Percentiles rank a stretch among this genome's conserved stretches.
These are phyloP conservation scores for Kryphioiulus occultus DNA, from an alignment of 2,888 invertebrate species.

Conservation along the genomic window DNA sequence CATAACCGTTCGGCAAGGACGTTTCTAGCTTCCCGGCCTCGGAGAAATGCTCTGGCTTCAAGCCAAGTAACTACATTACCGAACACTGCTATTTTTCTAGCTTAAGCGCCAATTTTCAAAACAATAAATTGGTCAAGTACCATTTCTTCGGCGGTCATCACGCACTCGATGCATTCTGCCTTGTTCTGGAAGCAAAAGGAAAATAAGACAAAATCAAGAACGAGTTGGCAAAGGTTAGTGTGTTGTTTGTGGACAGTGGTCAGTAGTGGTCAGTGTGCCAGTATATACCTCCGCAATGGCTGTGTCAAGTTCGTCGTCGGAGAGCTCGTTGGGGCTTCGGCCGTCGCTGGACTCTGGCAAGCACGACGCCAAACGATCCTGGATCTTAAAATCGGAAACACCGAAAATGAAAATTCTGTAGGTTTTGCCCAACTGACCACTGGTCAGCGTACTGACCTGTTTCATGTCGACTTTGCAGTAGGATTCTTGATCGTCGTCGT, in stretches of 20 bases:
- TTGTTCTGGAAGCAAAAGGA: neutral
- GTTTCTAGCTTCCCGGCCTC: too few relatives aligned
- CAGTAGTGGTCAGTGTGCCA: neutral
- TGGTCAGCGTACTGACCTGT: neutral
- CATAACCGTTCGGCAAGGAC: too few relatives aligned
- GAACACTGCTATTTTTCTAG: too few relatives aligned
- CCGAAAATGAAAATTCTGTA: neutral
- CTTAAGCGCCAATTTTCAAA: neutral
- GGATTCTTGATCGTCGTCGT: neutral
- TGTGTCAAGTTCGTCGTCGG: neutral
- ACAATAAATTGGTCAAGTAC: neutral
- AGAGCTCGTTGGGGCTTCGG: neutral
- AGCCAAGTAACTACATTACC: too few relatives aligned
- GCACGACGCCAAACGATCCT: neutral
- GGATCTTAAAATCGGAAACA: neutral
- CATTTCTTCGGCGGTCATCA: neutral
- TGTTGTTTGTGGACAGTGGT: neutral
- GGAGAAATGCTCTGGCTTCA: too few relatives aligned
- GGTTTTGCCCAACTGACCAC: neutral
- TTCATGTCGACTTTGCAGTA: neutral
- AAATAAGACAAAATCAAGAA: neutral
- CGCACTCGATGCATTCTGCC: neutral
- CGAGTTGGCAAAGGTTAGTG: neutral
- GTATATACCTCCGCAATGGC: neutral
- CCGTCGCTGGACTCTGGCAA: neutral